phyloP scores from a whole-genome alignment of 2,888 invertebrate genomes.

The Ophioninae sp. region DNA sequence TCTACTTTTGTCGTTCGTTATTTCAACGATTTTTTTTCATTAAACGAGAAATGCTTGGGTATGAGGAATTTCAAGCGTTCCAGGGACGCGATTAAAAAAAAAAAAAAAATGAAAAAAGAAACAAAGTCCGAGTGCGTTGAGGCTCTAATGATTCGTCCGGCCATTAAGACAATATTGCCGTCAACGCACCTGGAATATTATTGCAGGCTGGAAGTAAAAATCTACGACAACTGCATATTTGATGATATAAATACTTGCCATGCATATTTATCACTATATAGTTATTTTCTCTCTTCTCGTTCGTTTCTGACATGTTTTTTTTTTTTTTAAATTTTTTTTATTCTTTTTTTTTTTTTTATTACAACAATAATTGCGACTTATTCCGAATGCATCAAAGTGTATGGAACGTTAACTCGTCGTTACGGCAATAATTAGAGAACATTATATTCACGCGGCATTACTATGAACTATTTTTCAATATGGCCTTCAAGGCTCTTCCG shows the following conservation, averaged over 20 bases:
- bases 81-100: constrained; percentile 24
- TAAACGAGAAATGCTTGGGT: constrained; percentile 10
- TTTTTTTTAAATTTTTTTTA: too few species aligned
- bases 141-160: constrained; percentile 43
- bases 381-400: constrained; percentile 49
- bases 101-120: too few species aligned
- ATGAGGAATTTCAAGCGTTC: constrained; percentile 27
- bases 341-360: constrained; percentile 30
- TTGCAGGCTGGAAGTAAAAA: constrained; percentile 35
- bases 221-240: constrained; percentile 44
- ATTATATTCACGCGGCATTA: constrained; percentile 55
- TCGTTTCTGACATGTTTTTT: too few species aligned
- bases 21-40: constrained; percentile 5
- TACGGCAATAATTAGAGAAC: constrained; percentile 47
- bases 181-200: constrained; percentile 27
- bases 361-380: constrained; percentile 51
- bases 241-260: constrained; percentile 8
- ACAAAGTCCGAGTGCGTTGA: constrained; percentile 8
- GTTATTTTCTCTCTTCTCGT: neutral
- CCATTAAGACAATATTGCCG: constrained; percentile 25
- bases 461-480: constrained; percentile 60
- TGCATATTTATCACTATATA: neutral
- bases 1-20: neutral
- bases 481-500: constrained; percentile 66
- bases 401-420: constrained; percentile 36